Base-by-base conservation (phyloP, 2,797 vertebrate genomes). In the Meriones psammophilus region DNA sequence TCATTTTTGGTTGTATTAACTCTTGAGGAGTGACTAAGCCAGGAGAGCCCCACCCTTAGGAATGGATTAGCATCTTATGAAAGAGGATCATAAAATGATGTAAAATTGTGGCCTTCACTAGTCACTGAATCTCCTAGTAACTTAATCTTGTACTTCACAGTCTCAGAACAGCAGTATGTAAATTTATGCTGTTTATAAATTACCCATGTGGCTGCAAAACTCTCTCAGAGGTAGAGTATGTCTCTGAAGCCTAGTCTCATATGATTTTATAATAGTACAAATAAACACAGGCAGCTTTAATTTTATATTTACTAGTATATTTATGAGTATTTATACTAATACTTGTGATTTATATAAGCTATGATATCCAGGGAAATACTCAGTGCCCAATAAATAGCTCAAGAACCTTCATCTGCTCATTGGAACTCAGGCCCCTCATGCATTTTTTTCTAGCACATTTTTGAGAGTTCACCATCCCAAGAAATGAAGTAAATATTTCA, bases 401-500 rank as follows among this genome's bases (percentile, higher is more conserved):
- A 92, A 84, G 39, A 85, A 33, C 24, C 9, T 77, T 71, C 5
- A 73, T 33, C 22, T 84, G 24, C 10, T 88, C 50, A 60, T 20
- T 56, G 15, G 33, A 79, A 86, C 84, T 18, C 46, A 93, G 50
- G 33, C 42, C 46, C 30, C 42, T 85, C 33, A 17, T 28, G 9
- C 56, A 54, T 56, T 64, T 81, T 18, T 79, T 64, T 54, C 58
- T 30, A 80, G 12, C 78, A 8, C 2, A 18, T 94, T 93, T 94
- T 50, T 28, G 73, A 60, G 58, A 92, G 56, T 76, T 76, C 46
- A 73, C 36, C n/a, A 88, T 87, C 69, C 20, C 39, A 68, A 62
- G 39, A 91, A 89, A 92, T 15, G 91, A 93, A 92, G 33, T 28
- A 92, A 92, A 66, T 28, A 39, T 2, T 73, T 89, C 33, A 71